Conservation (phyloP, 2,888 invertebrate genomes). For the Papilio gigon region DNA sequence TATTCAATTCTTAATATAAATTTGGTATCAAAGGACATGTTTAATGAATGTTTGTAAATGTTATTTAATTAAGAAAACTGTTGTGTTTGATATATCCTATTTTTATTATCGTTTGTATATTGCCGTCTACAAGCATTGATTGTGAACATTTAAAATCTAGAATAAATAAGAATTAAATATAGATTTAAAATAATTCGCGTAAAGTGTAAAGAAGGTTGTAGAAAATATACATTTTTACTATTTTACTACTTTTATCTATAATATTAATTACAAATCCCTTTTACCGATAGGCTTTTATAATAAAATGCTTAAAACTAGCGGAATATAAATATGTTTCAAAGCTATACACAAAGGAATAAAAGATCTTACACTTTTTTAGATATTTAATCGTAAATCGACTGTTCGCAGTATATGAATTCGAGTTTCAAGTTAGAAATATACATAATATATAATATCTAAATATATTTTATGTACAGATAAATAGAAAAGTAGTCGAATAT, state of each 20-base stretch:
- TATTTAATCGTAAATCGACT: constrained; percentile 82
- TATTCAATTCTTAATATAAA: not conserved
- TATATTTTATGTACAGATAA: constrained; percentile 83
- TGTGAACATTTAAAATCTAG: constrained; percentile 22
- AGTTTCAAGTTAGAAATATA: constrained; percentile 82
- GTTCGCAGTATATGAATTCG: constrained; percentile 80
- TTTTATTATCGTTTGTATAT: constrained; percentile 26
- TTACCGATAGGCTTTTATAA: constrained; percentile 17
- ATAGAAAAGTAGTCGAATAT: constrained; percentile 82
- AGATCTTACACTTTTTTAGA: constrained; percentile 49
- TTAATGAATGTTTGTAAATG: not conserved
- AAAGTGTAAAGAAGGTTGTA: constrained; percentile 24
- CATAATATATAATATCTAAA: constrained; percentile 82
- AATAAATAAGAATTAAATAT: constrained; percentile 19
- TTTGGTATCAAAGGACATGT: not conserved
- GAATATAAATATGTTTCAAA: constrained; percentile 17
- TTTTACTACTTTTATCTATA: constrained; percentile 18
- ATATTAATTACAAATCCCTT: constrained; percentile 23
- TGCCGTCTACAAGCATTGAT: constrained; percentile 27
- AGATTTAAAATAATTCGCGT: constrained; percentile 24
- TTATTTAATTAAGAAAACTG: constrained; percentile 31
- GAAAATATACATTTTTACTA: constrained; percentile 21
- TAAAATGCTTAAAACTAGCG: constrained; percentile 15
- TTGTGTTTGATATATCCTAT: constrained; percentile 25
- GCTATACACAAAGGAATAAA: constrained; percentile 29